phyloP scores from a whole-genome alignment of 2,888 invertebrate genomes.

The Lysandra coridon region DNA sequence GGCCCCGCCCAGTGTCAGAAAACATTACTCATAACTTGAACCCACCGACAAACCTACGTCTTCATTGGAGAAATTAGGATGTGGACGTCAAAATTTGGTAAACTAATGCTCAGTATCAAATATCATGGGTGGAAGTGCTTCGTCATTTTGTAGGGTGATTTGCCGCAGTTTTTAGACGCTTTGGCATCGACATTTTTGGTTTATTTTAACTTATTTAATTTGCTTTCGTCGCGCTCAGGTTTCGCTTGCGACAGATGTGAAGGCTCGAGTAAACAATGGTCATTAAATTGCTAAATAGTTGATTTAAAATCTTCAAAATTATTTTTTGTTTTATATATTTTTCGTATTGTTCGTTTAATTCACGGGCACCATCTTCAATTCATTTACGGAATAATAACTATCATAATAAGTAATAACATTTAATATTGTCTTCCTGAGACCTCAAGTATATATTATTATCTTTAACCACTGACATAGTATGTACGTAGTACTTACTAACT shows the following conservation, averaged over 20 bases:
- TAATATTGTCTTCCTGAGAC: no score
- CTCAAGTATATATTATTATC: no score
- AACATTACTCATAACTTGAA: conserved; percentile 48
- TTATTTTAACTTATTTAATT: not conserved
- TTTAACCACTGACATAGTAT: no score
- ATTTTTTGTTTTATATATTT: no score
- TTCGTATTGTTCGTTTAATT: no score
- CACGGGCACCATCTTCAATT: no score
- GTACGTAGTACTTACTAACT: no score
- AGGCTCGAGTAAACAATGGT: not conserved
- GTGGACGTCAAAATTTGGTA: conserved; percentile 47
- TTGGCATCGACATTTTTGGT: not conserved
- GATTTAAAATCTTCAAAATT: no score
- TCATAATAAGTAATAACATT: no score
- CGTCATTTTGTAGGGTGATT: conserved; percentile 18
- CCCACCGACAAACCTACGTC: conserved; percentile 60
- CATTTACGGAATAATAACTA: no score
- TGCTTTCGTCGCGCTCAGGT: not conserved
- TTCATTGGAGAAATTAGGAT: conserved; percentile 52
- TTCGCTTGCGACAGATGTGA: not conserved
- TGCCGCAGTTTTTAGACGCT: not conserved
- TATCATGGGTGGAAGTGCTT: conserved; percentile 1
- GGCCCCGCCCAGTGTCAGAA: conserved; percentile 54
- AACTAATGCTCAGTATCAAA: conserved; percentile 43
- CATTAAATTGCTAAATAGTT: no score